Conservation (phyloP, 2,797 vertebrate species). For the Siniperca undulata region DNA sequence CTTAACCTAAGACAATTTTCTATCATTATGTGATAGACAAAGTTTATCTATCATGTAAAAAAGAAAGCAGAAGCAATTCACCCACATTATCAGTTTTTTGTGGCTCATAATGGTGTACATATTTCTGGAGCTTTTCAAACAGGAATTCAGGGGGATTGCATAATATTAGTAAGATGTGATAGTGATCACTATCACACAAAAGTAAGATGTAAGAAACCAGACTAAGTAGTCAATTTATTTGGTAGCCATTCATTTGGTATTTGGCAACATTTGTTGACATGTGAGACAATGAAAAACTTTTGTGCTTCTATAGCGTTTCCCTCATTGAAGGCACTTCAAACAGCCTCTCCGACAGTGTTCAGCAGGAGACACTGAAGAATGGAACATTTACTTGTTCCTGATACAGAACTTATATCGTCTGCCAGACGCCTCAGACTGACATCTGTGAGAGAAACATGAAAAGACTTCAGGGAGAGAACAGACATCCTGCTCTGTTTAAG, state of each 20-base stretch:
- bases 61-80: too few species aligned
- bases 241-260: background rate
- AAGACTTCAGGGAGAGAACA: background rate
- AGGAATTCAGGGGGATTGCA: background rate
- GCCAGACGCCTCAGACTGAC: constrained; percentile 8
- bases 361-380: constrained; percentile 4
- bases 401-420: constrained; percentile 1
- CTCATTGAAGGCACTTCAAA: constrained; percentile 3
- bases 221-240: background rate
- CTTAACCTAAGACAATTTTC: too few species aligned
- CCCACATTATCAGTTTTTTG: background rate
- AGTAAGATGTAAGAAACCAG: background rate
- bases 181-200: background rate
- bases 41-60: too few species aligned
- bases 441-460: constrained; percentile 15
- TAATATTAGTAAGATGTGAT: background rate
- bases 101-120: background rate
- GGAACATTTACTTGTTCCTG: constrained; percentile 10
- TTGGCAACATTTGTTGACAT: background rate
- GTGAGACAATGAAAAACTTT: background rate
- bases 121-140: background rate
- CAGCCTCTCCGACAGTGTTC: constrained; percentile 4
- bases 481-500: constrained; percentile 1
- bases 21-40: too few species aligned
- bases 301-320: background rate